Percentiles rank a stretch among this genome's conserved stretches.
Conservation (phyloP, 2,888 invertebrate species). For the Ferrisia virgata region DNA sequence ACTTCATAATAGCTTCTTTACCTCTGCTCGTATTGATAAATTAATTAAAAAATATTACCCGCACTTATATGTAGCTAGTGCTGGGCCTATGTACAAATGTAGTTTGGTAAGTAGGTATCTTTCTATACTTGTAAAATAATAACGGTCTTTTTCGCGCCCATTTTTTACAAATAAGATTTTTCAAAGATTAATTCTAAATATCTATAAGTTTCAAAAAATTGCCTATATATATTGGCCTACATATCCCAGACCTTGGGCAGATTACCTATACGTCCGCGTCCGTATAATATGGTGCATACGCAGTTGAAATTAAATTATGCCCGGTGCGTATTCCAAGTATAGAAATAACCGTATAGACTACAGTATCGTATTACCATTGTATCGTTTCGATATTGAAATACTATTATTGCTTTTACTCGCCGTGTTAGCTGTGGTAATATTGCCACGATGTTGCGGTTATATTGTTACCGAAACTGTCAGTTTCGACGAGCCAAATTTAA, state of each 20-base stretch:
- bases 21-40: background rate
- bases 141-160: no score
- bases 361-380: background rate
- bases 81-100: no score
- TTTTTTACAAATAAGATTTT: background rate
- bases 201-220: background rate
- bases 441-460: background rate
- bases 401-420: background rate
- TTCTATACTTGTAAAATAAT: no score
- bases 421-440: background rate
- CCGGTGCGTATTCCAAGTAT: background rate
- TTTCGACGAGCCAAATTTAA: background rate
- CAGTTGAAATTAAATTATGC: background rate
- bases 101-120: no score
- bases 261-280: background rate
- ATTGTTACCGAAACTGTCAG: background rate
- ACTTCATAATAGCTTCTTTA: background rate
- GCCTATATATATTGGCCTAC: background rate
- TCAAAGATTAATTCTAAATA: background rate
- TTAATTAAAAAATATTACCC: constrained; percentile 4
- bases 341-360: background rate
- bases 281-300: background rate
- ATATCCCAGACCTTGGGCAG: background rate
- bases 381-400: background rate
- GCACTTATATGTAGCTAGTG: no score